Evolutionary conservation across 2,113 vertebrate genomes (phyloP).

Genomic region (Dasyornis broadbenti): DNA sequence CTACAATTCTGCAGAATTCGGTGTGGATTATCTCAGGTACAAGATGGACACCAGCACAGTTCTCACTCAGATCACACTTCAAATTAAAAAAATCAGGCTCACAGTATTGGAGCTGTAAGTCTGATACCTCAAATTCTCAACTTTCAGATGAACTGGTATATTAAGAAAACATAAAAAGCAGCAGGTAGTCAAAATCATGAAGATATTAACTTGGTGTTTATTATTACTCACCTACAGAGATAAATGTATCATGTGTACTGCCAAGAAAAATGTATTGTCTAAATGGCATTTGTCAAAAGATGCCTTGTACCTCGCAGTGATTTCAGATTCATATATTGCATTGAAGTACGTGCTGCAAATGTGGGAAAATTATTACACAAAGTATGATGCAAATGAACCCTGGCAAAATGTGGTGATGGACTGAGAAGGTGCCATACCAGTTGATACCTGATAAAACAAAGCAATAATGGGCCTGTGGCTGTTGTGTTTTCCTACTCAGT

Average conservation of each 20-base stretch:
- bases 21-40: background rate
- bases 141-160: background rate
- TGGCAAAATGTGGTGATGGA: background rate
- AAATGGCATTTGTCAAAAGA: background rate
- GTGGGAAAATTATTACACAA: background rate
- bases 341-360: background rate
- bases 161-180: background rate
- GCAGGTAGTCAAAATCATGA: background rate
- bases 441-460: background rate
- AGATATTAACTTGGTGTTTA: background rate
- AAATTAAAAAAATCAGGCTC: background rate
- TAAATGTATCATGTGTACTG: background rate
- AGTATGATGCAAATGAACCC: background rate
- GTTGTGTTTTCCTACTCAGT: background rate
- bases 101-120: background rate
- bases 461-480: background rate
- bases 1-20: background rate
- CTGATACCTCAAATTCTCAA: background rate
- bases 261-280: background rate
- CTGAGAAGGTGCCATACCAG: background rate
- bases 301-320: background rate
- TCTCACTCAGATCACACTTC: background rate
- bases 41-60: background rate
- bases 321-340: background rate
- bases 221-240: background rate